phyloP scores from a whole-genome alignment of 2,888 invertebrate species.

The Byasa hedistus region DNA sequence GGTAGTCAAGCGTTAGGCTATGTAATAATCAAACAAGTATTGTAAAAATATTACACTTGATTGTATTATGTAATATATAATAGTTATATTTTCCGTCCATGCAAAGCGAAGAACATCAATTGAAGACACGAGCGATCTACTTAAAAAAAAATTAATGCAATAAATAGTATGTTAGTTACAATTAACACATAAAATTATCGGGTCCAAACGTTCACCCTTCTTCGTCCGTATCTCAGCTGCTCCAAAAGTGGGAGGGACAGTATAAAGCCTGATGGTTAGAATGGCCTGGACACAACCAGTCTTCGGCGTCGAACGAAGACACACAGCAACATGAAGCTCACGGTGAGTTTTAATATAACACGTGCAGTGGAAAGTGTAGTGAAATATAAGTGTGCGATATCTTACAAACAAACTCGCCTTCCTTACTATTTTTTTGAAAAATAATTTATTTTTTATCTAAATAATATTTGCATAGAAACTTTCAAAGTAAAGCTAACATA shows the following conservation, averaged over 20 bases:
- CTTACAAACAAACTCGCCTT: background rate
- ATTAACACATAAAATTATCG: conserved; percentile 67
- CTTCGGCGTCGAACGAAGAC: conserved; percentile 74
- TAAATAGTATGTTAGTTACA: conserved; percentile 52
- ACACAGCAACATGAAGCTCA: conserved; percentile 75
- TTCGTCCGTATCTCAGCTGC: conserved; percentile 32
- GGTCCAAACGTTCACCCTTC: conserved; percentile 55
- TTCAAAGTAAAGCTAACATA: too few species aligned
- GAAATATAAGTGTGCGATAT: conserved; percentile 22
- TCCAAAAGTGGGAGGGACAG: conserved; percentile 68
- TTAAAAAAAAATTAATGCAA: conserved; percentile 40
- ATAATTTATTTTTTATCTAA: background rate
- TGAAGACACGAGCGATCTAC: conserved; percentile 37
- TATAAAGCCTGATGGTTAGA: conserved; percentile 62
- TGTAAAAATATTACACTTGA: too few species aligned
- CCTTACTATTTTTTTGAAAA: background rate
- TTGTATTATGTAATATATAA: too few species aligned
- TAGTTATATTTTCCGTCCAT: too few species aligned
- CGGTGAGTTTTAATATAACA: conserved; percentile 64
- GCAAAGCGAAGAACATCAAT: background rate
- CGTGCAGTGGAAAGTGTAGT: conserved; percentile 38
- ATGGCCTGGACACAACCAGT: conserved; percentile 68
- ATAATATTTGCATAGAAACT: too few species aligned
- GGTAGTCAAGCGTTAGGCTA: too few species aligned
- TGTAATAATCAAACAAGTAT: too few species aligned